Conservation (phyloP, 2,888 invertebrate genomes). For the Druceiella hillmani region DNA sequence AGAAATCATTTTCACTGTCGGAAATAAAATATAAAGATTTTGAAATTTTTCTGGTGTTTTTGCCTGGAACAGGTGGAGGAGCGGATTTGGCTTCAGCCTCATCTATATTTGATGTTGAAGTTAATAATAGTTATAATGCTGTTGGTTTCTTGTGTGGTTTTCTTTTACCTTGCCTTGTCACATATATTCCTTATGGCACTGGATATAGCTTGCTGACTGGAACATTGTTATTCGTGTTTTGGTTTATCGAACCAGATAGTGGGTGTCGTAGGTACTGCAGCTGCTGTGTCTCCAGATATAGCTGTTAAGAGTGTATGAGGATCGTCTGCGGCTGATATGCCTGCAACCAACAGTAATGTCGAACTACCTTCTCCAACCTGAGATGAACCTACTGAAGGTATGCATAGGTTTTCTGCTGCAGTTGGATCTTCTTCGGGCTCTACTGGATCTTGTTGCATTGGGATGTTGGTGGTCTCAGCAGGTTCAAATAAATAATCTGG, state of each 20-base stretch:
- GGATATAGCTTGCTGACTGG: constrained; percentile 1
- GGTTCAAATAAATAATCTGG: no score
- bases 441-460: no score
- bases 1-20: constrained; percentile 1
- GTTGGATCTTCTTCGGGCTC: no score
- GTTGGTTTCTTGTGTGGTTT: constrained; percentile 3
- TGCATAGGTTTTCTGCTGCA: no score
- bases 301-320: background rate
- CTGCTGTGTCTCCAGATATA: background rate
- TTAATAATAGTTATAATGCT: constrained; percentile 4
- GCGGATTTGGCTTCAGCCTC: constrained; percentile 5
- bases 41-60: background rate
- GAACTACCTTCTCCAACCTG: background rate
- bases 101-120: constrained; percentile 1
- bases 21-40: background rate
- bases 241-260: background rate
- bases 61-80: background rate
- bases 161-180: background rate
- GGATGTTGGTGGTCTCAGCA: no score
- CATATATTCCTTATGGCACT: no score
- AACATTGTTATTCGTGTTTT: background rate
- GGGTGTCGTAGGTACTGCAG: background rate
- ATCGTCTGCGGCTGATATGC: background rate
- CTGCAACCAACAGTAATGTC: background rate
- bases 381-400: background rate